A percentile compares a stretch with the other conserved stretches of the same genome.
Evolutionary conservation across 2,888 invertebrate genomes (phyloP).

Genomic region (Metacarcinus magister): DNA sequence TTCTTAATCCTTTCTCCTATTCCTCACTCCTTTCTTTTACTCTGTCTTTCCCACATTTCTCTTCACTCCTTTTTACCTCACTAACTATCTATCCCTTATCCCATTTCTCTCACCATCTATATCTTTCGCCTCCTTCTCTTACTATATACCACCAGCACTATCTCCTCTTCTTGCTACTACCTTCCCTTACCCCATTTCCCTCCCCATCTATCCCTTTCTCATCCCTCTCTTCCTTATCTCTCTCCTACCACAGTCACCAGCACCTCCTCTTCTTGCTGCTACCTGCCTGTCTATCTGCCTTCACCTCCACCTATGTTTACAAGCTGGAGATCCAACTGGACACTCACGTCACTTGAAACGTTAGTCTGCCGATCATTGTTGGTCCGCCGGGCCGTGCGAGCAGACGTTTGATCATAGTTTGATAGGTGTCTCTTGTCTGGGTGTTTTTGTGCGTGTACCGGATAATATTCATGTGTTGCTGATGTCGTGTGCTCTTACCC

Average conservation of each 20-base stretch:
- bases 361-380: background rate
- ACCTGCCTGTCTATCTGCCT: background rate
- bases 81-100: background rate
- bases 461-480: background rate
- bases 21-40: background rate
- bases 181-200: background rate
- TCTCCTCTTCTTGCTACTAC: background rate
- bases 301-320: background rate
- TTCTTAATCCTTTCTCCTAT: background rate
- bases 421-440: conserved; percentile 15
- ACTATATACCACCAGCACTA: background rate
- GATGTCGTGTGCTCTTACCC: background rate
- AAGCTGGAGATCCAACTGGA: background rate
- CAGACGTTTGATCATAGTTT: conserved; percentile 27
- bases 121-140: background rate
- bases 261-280: background rate
- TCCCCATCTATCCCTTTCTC: background rate
- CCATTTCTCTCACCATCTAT: background rate
- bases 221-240: background rate
- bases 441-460: conserved; percentile 33
- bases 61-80: background rate
- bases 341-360: background rate
- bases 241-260: background rate
- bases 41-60: background rate
- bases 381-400: conserved; percentile 7